phyloP scores from a whole-genome alignment of 2,797 vertebrate species.

The Hirundo rustica region DNA sequence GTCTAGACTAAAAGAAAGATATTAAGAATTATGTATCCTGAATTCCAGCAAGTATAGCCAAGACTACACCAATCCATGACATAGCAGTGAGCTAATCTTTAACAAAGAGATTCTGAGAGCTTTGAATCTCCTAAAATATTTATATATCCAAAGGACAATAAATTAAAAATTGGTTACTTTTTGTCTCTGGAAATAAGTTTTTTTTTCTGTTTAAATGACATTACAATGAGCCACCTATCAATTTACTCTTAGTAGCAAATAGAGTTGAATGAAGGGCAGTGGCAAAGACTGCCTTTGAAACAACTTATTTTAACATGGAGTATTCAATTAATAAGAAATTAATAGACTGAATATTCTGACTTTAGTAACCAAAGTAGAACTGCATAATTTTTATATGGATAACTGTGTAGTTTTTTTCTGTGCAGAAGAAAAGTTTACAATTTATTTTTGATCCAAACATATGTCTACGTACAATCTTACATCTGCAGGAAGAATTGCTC shows the following conservation, averaged over 20 bases:
- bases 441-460: background rate
- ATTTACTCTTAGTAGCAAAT: background rate
- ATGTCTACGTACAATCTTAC: background rate
- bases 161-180: background rate
- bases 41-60: background rate
- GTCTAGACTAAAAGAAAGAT: background rate
- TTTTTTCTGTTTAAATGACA: background rate
- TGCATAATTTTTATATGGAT: background rate
- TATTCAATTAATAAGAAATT: background rate
- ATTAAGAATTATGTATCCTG: background rate
- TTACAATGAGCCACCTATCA: background rate
- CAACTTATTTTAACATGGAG: background rate
- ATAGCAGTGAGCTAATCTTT: background rate
- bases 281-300: constrained; percentile 25
- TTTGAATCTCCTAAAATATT: background rate
- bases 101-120: background rate
- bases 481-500: background rate
- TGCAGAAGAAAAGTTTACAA: background rate
- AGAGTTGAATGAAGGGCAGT: background rate
- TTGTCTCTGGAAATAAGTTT: background rate
- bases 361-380: background rate
- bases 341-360: background rate
- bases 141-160: background rate
- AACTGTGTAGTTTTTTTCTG: background rate
- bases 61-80: background rate